Conservation (phyloP, 2,113 vertebrate genomes). For the Bagarius yarrelli region DNA sequence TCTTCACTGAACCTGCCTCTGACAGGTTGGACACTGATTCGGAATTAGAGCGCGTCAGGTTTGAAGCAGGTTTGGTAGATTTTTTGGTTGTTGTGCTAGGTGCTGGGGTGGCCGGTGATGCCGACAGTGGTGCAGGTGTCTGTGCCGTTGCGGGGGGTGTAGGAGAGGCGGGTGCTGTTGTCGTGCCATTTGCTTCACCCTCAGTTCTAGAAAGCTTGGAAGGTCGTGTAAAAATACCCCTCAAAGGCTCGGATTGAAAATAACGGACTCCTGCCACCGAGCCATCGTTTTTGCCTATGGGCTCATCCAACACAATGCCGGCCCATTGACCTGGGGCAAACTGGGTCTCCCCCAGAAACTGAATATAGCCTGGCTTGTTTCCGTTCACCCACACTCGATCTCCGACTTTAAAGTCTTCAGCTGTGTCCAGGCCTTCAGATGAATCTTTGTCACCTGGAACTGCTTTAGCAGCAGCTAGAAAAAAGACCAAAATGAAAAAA, state of each 20-base stretch:
- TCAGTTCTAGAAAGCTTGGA: constrained; percentile 88
- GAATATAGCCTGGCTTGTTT: constrained; percentile 89
- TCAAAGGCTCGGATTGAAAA: constrained; percentile 90
- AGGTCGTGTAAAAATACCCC: constrained; percentile 93
- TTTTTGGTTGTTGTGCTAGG: constrained; percentile 60
- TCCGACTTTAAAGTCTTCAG: constrained; percentile 83
- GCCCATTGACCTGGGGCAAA: constrained; percentile 98
- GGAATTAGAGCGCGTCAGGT: constrained; percentile 83
- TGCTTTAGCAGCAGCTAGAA: constrained; percentile 67
- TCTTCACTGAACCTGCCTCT: constrained; percentile 90
- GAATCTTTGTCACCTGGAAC: constrained; percentile 48
- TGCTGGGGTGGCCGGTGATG: constrained; percentile 41
- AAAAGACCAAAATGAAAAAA: neutral
- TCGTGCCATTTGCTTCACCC: constrained; percentile 84
- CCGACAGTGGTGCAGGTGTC: constrained; percentile 44
- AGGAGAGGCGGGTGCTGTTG: constrained; percentile 77
- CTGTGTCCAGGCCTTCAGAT: constrained; percentile 66
- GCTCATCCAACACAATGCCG: constrained; percentile 91
- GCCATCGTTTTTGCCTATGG: constrained; percentile 97
- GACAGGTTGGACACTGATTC: constrained; percentile 95
- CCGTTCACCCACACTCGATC: constrained; percentile 99
- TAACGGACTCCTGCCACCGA: constrained; percentile 94
- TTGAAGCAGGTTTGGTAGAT: constrained; percentile 69
- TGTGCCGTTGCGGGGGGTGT: constrained; percentile 71
- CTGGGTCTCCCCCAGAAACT: constrained; percentile 94